Evolutionary conservation across 2,797 vertebrate genomes (phyloP), one percentile per base, ranked within the genome.

Genomic region (Acanthiza pusilla): DNA sequence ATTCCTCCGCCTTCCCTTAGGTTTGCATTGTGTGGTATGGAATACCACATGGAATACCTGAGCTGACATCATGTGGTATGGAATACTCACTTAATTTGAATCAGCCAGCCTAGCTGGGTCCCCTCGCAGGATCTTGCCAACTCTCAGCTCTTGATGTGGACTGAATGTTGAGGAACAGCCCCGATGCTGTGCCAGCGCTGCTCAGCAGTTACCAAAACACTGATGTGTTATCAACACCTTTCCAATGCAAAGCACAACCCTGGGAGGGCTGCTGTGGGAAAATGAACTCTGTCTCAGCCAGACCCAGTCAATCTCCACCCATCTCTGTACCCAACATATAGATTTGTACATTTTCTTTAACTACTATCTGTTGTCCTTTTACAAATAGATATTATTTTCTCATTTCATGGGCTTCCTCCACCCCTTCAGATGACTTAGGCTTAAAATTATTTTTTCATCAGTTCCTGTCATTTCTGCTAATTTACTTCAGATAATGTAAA

Each of bases 101-200:
- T 38, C 18, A 38, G 9, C n/a, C 0, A 0, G 27, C 23, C 23
- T 23, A 29, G 10, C 2, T 45, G 18, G 2, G 10, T n/a, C 7
- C 3, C 8, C 15, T 53, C 13, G 23, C 54, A 67, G 38, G n/a
- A n/a, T 29, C 25, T 30, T 54, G 23, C 22, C 22, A 38, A 67
- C 1, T 0, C 12, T 32, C 18, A 43, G 22, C 15, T 43, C 38
- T 32, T n/a, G n/a, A n/a, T 47, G 29, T 13, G 16, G 38, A 23
- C 11, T 25, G 9, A n/a, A 61, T 61, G 16, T 2, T 53, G n/a
- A 29, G 16, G 45, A n/a, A 16, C 19, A 68, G 13, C 1, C 0
- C 13, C 25, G 23, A 25, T 25, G 72, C 29, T 47, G 29, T 5
- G 9, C 16, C 47, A 61, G 27, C 0, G 0, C 19, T 29, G 16